A percentile compares a stretch with the other conserved stretches of the same genome.
These are phyloP conservation scores for Platycercus adscitus DNA, from an alignment of 2,113 vertebrate species.

Conservation along the genomic window DNA sequence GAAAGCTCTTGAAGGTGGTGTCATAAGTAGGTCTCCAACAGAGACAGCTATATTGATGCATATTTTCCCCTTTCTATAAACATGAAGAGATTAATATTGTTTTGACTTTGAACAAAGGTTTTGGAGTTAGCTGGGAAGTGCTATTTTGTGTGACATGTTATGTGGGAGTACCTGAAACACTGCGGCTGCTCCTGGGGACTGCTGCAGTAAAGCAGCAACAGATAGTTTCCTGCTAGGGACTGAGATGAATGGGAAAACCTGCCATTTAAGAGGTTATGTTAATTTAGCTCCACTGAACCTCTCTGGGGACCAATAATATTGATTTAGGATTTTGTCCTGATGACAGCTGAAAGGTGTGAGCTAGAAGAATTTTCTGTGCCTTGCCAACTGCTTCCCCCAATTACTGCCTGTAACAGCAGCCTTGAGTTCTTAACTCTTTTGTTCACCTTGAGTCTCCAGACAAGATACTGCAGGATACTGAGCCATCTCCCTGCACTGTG, in stretches of 20 bases:
- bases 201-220: not conserved
- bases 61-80: not conserved
- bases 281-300: conserved; percentile 16
- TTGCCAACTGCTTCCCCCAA: not conserved
- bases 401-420: not conserved
- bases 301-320: not conserved
- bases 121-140: not conserved
- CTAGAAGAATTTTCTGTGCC: not conserved
- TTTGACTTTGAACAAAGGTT: not conserved
- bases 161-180: not conserved
- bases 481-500: not conserved
- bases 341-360: not conserved
- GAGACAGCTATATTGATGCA: not conserved
- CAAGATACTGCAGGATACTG: not conserved
- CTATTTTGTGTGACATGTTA: not conserved
- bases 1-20: not conserved
- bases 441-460: not conserved
- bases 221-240: not conserved
- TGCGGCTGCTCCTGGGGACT: not conserved
- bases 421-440: not conserved
- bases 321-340: conserved; percentile 34
- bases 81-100: not conserved
- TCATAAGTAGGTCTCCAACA: not conserved
- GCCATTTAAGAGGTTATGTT: not conserved
- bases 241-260: not conserved